Evolutionary conservation across 37 sponge, comb jelly and placozoan genomes (phyloP), one percentile per base, ranked within the genome.

Genomic region (Amphimedon queenslandica): DNA sequence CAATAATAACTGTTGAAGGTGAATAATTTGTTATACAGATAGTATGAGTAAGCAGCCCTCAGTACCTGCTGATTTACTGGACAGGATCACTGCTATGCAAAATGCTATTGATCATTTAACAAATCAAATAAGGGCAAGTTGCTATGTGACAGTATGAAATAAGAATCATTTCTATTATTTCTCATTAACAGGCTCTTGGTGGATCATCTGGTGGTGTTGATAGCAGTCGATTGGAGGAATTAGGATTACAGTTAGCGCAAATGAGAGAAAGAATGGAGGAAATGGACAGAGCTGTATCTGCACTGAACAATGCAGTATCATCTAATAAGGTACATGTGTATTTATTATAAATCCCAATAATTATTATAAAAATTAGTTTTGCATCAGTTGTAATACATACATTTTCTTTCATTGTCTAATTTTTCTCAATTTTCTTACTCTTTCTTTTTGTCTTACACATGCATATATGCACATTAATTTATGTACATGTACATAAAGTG

Each of bases 191-290:
- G 63, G 11, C 30, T 6, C 58, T 53, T 34, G 42, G 36, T 8
- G 31, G 60, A 20, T 42, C 38, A 5, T 37, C 66, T n/a, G 67
- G 69, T 4, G 40, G 66, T 27, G 66, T 66, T 30, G 77, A 77
- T 51, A 57, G 72, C 5, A 33, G 64, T 24, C 37, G 76, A 37
- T 28, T 85, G 39, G 91, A 85, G 43, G 84, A 83, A 69, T 69
- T 93, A 60, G 81, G 86, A 11, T 81, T 79, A 42, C 86, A 88
- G 68, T 70, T 88, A 47, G 93, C 89, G 11, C 89, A 93, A 74
- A 33, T 85, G 38, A 81, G 76, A 56, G 93, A 88, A 66, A 84
- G 93, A 47, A 70, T 93, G 57, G 64, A 77, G 23, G 93, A 93
- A 27, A 36, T 93, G 68, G 93, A 93, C 70, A 70, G 80, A 53